These are phyloP conservation scores for Triplophysa dalaica DNA, from an alignment of 2,113 vertebrate species.

Conservation along the genomic window DNA sequence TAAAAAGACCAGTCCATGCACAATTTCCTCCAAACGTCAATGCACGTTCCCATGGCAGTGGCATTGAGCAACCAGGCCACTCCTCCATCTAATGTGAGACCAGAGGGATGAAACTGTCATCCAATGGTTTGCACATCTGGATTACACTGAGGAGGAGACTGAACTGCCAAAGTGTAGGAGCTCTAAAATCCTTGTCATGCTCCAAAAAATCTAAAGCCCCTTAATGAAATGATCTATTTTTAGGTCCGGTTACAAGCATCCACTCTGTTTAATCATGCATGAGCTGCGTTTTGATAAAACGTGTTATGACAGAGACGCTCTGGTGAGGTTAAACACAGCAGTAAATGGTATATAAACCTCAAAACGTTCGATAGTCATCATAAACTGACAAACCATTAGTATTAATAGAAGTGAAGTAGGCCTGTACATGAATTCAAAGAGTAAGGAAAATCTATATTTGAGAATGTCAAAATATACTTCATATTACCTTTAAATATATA, in stretches of 20 bases:
- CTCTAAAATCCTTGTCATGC: slow-evolving; percentile 59
- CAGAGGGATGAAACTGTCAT: slow-evolving; percentile 56
- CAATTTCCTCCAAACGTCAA: slow-evolving; percentile 46
- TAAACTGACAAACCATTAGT: too few relatives aligned
- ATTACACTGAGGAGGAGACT: slow-evolving; percentile 67
- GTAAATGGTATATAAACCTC: too few relatives aligned
- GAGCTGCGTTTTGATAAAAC: neutral
- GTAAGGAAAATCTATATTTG: too few relatives aligned
- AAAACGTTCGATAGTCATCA: too few relatives aligned
- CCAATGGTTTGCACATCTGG: slow-evolving; percentile 64
- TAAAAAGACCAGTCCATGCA: slow-evolving; percentile 43
- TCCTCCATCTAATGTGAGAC: slow-evolving; percentile 55
- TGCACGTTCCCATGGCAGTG: slow-evolving; percentile 51
- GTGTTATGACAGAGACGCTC: neutral
- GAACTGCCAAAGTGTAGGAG: slow-evolving; percentile 46
- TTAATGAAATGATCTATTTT: slow-evolving; percentile 58
- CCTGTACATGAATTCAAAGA: too few relatives aligned
- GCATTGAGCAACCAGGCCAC: slow-evolving; percentile 52
- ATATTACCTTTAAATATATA: too few relatives aligned
- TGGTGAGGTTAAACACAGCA: neutral
- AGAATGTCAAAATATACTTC: too few relatives aligned
- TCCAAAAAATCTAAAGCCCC: slow-evolving; percentile 47
- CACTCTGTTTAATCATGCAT: slow-evolving; percentile 14
- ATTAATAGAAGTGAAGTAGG: too few relatives aligned
- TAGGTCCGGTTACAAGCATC: slow-evolving; percentile 44